phyloP scores from a whole-genome alignment of 1,140 invertebrate species.

The Anadara kagoshimensis region DNA sequence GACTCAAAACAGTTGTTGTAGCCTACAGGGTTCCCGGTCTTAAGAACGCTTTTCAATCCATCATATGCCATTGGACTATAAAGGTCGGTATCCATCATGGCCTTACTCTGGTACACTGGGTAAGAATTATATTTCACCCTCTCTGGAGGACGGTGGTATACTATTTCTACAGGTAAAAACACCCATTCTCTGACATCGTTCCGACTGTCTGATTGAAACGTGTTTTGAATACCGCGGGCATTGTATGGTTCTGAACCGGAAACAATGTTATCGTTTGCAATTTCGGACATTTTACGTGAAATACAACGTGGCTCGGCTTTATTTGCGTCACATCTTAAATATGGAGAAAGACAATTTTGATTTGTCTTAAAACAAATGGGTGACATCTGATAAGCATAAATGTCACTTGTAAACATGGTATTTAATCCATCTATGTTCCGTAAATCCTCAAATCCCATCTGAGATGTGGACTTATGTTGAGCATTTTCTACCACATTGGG shows the following conservation, averaged over 20 bases:
- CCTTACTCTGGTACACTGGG: constrained; percentile 45
- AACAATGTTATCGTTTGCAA: constrained; percentile 2
- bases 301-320: constrained; percentile 22
- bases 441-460: constrained; percentile 50
- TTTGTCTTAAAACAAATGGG: constrained; percentile 46
- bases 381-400: constrained; percentile 51
- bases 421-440: constrained; percentile 49
- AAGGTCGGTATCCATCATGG: constrained; percentile 42
- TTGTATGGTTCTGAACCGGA: neutral
- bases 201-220: constrained; percentile 35
- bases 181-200: constrained; percentile 54
- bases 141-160: constrained; percentile 50
- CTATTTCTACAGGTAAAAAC: constrained; percentile 58
- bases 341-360: constrained; percentile 50
- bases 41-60: constrained; percentile 31
- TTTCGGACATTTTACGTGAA: neutral
- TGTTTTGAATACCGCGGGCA: constrained; percentile 45
- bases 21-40: constrained; percentile 19
- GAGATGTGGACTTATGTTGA: constrained; percentile 22
- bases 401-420: constrained; percentile 38
- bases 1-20: constrained; percentile 39
- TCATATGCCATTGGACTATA: constrained; percentile 40
- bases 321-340: constrained; percentile 42
- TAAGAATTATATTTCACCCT: constrained; percentile 48
- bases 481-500: constrained; percentile 51